These are phyloP conservation scores for Dusona sp. DNA, from an alignment of 2,888 invertebrate genomes.

Conservation along the genomic window DNA sequence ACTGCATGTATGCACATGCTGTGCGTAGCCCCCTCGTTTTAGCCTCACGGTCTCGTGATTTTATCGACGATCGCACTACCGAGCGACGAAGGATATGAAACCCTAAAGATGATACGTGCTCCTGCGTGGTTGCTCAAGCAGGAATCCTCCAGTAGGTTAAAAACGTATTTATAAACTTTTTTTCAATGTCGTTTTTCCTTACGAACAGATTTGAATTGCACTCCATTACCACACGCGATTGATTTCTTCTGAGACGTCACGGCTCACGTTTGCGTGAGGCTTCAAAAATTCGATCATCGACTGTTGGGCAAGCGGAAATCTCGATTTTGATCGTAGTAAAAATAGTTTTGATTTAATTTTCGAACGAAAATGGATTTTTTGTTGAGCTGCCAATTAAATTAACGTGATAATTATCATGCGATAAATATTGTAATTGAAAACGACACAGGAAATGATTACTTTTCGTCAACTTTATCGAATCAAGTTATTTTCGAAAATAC, in stretches of 20 bases:
- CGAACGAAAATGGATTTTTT: not conserved
- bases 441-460: not conserved
- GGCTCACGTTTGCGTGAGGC: too few species aligned
- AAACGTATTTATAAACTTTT: not conserved
- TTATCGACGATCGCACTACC: slow-evolving; percentile 43
- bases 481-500: not conserved
- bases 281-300: not conserved
- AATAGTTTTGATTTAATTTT: not conserved
- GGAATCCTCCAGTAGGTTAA: slow-evolving; percentile 9
- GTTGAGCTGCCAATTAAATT: too few species aligned
- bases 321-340: not conserved
- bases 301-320: not conserved
- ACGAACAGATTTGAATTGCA: not conserved
- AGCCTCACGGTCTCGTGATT: slow-evolving; percentile 50
- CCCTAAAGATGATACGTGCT: slow-evolving; percentile 4
- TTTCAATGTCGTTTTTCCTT: not conserved
- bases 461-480: not conserved
- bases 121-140: slow-evolving; percentile 25
- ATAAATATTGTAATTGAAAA: not conserved
- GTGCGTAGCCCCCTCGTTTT: slow-evolving; percentile 18
- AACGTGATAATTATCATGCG: too few species aligned
- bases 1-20: slow-evolving; percentile 33
- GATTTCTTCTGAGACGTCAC: too few species aligned
- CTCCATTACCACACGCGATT: too few species aligned
- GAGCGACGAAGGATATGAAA: slow-evolving; percentile 42